Evolutionary conservation across 2,797 vertebrate species (phyloP), one percentile per base, ranked within the genome.

Genomic region (Champsocephalus gunnari): DNA sequence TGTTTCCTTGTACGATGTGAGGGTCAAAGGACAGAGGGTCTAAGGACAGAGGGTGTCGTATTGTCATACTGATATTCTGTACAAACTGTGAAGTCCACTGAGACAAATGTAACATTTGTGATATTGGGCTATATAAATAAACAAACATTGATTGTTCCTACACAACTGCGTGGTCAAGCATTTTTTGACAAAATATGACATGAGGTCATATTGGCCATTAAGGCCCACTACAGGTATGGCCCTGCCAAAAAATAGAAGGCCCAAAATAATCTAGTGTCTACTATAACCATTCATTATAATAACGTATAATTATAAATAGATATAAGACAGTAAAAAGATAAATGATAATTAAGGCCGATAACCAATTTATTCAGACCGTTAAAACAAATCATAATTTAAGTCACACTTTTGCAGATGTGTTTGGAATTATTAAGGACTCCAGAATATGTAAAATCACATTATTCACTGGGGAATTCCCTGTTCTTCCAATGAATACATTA

Each of bases 341-440:
- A 86, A 85, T 80, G 73, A 71, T 82, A 90, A 78, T 83, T 69
- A 75, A 41, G 77, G 48, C 54, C 50, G 79, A 83, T 80, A 74
- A 91, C 87, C 78, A 62, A 14, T 68, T 87, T 83, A 28, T 83
- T 87, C 71, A 82, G 56, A 71, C 84, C 77, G 73, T 83, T 83
- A 81, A 70, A 78, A 82, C 73, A 87, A 85, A 84, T 85, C 60
- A 84, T 79, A 9, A 69, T 77, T 85, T 82, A 74, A 57, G 77
- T 24, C 24, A 24, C 24, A 24, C 83, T 89, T 90, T 73, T 80
- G 61, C 51, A 71, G 75, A 89, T 84, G 87, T 83, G 73, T 75
- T 54, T 63, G 13, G 62, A 85, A 87, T 85, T 81, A 77, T 75
- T 77, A 70, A 71, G 68, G 61, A 48, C 32, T 44, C 58, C 44